Evolutionary conservation across 2,888 invertebrate species (phyloP), one percentile per base, ranked within the genome.

Genomic region (Paralinhomoeus sp.): DNA sequence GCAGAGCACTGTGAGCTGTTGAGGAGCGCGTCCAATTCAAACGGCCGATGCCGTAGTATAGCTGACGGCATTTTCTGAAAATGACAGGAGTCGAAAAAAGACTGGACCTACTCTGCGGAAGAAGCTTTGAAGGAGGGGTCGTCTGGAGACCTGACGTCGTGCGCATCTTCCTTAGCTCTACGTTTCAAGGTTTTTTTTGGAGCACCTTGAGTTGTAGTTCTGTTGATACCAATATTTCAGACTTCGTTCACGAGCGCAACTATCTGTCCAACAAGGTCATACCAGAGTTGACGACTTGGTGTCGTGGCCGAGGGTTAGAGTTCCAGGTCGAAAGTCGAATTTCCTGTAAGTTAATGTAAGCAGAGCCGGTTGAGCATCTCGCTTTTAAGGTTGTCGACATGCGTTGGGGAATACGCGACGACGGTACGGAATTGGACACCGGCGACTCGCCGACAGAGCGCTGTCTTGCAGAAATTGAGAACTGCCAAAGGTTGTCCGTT

Each of bases 341-440:
- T n/a, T n/a, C n/a, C n/a, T n/a, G n/a, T n/a, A n/a, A n/a, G 35
- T 35, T 5, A 35, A 3, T 35, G 17, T 18, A 12, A 20, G 12
- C 35, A 3, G 3, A 18, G 35, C 7, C 3, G 35, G 12, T 3
- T 5, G 35, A 17, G 35, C 35, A 3, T 55, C 33, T 60, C 49
- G 47, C 51, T 48, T 42, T 48, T 9, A 54, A 84, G 83, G 87
- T 89, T 3, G 87, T 89, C 24, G 89, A 89, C 66, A 89, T 89
- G 87, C 72, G 89, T 57, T 89, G 89, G 89, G 89, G 89, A 5
- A 85, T 89, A 0, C 70, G 87, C 57, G 89, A 89, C 58, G 87
- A 89, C 65, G 87, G 87, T 0, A 89, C 89, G 0, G 89, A 89
- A 58, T 89, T 89, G 73, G 89, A 89, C 68, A 87, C 87, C 85